Evolutionary conservation across 2,113 vertebrate species (phyloP).

Genomic region (Centrocercus urophasianus): DNA sequence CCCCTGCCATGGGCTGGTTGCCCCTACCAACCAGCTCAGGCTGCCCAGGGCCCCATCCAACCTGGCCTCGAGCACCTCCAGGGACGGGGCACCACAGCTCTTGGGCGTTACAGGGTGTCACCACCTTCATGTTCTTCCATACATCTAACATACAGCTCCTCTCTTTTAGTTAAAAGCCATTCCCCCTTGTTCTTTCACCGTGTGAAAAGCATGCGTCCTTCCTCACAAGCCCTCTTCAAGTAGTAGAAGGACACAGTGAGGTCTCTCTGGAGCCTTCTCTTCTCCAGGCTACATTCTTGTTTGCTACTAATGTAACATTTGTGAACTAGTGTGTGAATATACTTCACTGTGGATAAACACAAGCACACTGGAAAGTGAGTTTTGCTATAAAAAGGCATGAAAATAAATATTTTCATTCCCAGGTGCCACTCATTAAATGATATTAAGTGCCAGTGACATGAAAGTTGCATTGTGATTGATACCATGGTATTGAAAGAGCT

Average conservation of each 20-base stretch:
- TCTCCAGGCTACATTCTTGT: not conserved
- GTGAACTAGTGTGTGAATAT: not conserved
- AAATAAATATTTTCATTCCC: not conserved
- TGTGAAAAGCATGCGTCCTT: not conserved
- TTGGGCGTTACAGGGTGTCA: too few species aligned
- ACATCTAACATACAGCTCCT: too few species aligned
- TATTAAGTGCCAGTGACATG: slow-evolving; percentile 3
- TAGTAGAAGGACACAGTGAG: not conserved
- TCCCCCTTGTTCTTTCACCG: not conserved
- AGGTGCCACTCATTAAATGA: slow-evolving; percentile 2
- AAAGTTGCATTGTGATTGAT: slow-evolving; percentile 7
- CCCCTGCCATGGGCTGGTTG: too few species aligned
- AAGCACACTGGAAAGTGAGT: not conserved
- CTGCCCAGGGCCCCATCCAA: not conserved
- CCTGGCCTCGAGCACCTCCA: too few species aligned
- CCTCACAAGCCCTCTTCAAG: not conserved
- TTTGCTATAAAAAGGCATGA: slow-evolving; percentile 26
- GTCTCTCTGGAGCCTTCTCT: too few species aligned
- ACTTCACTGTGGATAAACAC: not conserved
- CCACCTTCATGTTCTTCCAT: too few species aligned
- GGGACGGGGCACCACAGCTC: too few species aligned
- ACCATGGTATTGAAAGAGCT: not conserved
- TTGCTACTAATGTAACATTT: not conserved
- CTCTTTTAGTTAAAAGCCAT: too few species aligned
- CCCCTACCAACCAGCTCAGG: too few species aligned